phyloP scores from a whole-genome alignment of 2,888 invertebrate genomes.

The Eurytoma californica region DNA sequence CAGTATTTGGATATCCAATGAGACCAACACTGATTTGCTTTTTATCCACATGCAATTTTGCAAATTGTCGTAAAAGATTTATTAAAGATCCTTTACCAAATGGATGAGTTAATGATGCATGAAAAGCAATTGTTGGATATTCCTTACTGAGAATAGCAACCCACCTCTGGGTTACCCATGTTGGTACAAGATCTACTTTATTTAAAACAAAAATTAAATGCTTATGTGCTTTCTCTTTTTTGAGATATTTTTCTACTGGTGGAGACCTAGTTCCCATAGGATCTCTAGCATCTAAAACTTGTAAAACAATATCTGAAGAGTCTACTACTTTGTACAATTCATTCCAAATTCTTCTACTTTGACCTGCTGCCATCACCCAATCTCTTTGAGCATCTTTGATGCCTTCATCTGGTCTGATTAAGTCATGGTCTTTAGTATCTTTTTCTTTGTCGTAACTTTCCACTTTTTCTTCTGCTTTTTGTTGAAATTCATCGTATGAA shows the following conservation, averaged over 20 bases:
- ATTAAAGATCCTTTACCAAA: conserved; percentile 99
- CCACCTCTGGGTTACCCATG: conserved; percentile 99
- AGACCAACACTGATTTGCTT: conserved; percentile 99
- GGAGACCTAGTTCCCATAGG: conserved; percentile 96
- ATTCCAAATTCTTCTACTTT: conserved; percentile 98
- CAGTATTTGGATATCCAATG: conserved; percentile 99
- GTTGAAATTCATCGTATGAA: conserved; percentile 87
- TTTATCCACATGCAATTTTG: conserved; percentile 95
- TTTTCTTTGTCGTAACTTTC: conserved; percentile 88
- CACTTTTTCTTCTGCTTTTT: conserved; percentile 82
- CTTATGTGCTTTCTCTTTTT: conserved; percentile 96
- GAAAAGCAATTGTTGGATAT: conserved; percentile 98
- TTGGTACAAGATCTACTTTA: conserved; percentile 97
- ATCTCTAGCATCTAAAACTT: conserved; percentile 97
- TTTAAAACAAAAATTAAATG: conserved; percentile 98
- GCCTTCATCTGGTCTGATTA: conserved; percentile 88
- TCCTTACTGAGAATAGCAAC: conserved; percentile 94
- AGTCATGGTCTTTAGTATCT: conserved; percentile 84
- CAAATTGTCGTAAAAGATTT: conserved; percentile 95
- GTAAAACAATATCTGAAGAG: conserved; percentile 97
- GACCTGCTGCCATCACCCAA: conserved; percentile 96
- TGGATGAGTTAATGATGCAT: conserved; percentile 98
- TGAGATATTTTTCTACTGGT: conserved; percentile 91
- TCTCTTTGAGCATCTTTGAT: conserved; percentile 89
- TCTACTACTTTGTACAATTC: conserved; percentile 99